phyloP scores from a whole-genome alignment of 2,113 vertebrate species.

The Zosterops japonicus region DNA sequence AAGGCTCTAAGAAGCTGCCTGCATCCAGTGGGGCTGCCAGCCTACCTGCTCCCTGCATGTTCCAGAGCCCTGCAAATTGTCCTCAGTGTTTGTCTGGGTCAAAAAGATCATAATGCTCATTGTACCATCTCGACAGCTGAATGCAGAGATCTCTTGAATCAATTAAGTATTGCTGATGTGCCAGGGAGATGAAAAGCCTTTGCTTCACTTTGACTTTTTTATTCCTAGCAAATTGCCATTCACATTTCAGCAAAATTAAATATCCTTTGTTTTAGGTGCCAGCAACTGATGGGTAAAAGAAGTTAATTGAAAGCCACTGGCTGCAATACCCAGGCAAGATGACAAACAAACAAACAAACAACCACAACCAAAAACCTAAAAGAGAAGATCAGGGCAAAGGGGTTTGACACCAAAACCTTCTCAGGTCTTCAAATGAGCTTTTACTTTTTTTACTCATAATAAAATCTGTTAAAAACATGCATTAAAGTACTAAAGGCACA shows the following conservation, averaged over 20 bases:
- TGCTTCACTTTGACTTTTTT: slow-evolving; percentile 3
- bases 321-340: neutral
- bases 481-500: neutral
- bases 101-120: neutral
- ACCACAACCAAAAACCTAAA: neutral
- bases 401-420: neutral
- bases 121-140: neutral
- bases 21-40: neutral
- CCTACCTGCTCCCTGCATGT: neutral
- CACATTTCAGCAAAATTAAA: slow-evolving; percentile 52
- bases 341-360: neutral
- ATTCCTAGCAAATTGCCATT: slow-evolving; percentile 4
- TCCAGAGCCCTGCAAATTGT: neutral
- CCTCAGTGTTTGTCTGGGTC: neutral
- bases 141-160: neutral
- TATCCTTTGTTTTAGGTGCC: slow-evolving; percentile 35
- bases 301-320: slow-evolving; percentile 25
- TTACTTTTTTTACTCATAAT: neutral
- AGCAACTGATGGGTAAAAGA: slow-evolving; percentile 23
- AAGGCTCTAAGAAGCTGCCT: neutral
- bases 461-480: neutral
- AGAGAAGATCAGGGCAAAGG: neutral
- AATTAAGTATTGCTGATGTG: neutral
- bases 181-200: slow-evolving; percentile 9
- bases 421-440: neutral